Evolutionary conservation across 2,113 vertebrate species (phyloP), one percentile per base, ranked within the genome.

Genomic region (Geococcyx californianus): DNA sequence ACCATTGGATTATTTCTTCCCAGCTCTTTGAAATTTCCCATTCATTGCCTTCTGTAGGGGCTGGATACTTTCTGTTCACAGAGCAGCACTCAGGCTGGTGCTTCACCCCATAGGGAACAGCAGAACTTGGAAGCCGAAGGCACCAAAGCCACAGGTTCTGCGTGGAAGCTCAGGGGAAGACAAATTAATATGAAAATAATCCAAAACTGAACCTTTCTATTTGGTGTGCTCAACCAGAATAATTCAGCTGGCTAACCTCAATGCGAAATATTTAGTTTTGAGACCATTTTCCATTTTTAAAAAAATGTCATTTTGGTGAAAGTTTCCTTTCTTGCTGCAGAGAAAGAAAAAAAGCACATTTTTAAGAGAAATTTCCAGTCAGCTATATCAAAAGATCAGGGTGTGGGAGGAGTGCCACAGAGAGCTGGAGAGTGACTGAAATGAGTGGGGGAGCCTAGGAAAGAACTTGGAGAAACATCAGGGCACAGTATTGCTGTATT

Each of bases 341-440:
- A 52, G 85, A 69, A 74, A 81, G 11, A 52, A 64, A 73, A 73
- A 75, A 59, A 70, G n/a, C 68, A 60, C 21, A 49, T 92, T 94
- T 92, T 91, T 44, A 78, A 93, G 51, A 84, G 54, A 91, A 89
- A 93, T 81, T 89, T 94, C 90, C 72, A 75, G 14, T 91, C 88
- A 95, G 47, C 76, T 40, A 1, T 92, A 89, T 86, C 83, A 67
- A 94, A 91, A 95, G 90, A 95, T 91, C 67, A 87, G 80, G 31
- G 64, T 78, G 95, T 96, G 69, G 94, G 94, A 94, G 93, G 88
- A 94, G 62, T 72, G 77, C 69, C 72, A 87, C 79, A 87, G 88
- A 75, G 92, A 94, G 90, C 79, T 92, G 85, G 75, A 95, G 63
- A 78, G 79, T 0, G 0, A 63, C 92, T 81, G 88, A 84, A 89